Percentiles rank a stretch among this genome's conserved stretches.
phyloP scores from a whole-genome alignment of 2,113 vertebrate genomes.

The Gymnobelideus leadbeateri region DNA sequence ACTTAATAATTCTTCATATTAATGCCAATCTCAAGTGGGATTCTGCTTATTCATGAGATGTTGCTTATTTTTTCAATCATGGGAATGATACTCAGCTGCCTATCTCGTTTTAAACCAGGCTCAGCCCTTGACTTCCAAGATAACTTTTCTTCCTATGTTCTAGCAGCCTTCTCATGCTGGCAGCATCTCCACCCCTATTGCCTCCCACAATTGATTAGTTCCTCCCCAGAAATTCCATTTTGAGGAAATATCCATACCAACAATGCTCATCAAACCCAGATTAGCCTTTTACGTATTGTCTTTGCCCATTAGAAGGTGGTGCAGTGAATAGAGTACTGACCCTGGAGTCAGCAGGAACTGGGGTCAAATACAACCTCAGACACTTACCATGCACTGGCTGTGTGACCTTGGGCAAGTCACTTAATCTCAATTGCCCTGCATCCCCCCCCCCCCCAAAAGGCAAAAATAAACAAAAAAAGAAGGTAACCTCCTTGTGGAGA shows the following conservation, averaged over 20 bases:
- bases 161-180: background rate
- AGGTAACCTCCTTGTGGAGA: background rate
- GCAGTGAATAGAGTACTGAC: too few species aligned
- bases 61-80: background rate
- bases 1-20: background rate
- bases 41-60: background rate
- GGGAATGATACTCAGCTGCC: background rate
- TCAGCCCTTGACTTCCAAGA: background rate
- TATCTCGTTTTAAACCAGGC: background rate
- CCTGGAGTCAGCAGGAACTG: too few species aligned
- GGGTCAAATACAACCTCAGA: too few species aligned
- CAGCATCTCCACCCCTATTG: background rate
- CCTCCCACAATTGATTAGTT: background rate
- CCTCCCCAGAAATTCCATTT: background rate
- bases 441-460: too few species aligned
- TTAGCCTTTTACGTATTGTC: background rate
- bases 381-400: too few species aligned
- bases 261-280: background rate
- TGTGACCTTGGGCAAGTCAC: too few species aligned
- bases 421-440: too few species aligned
- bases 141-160: background rate
- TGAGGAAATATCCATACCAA: background rate
- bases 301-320: background rate
- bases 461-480: too few species aligned
- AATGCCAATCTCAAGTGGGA: background rate